phyloP scores from a whole-genome alignment of 1,140 invertebrate species.

The Ostrea denselamellosa region DNA sequence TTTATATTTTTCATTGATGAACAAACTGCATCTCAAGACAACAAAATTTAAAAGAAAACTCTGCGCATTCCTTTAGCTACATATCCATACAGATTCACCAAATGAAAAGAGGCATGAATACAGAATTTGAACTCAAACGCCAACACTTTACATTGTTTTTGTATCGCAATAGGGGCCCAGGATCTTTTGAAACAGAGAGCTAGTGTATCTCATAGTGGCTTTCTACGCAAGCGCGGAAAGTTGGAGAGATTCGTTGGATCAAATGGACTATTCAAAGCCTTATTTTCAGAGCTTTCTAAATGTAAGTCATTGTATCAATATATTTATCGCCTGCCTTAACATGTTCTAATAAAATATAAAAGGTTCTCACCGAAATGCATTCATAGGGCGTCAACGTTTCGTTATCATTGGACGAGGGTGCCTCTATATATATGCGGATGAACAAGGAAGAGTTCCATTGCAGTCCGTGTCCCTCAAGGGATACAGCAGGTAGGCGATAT shows the following conservation, averaged over 20 bases:
- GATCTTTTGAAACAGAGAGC: slow-evolving; percentile 24
- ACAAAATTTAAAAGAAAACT: no score
- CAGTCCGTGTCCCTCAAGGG: background rate
- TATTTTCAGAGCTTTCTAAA: slow-evolving; percentile 42
- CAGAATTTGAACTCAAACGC: no score
- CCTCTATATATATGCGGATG: background rate
- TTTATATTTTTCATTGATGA: no score
- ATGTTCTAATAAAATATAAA: background rate
- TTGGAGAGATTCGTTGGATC: slow-evolving; percentile 26
- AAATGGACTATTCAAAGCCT: slow-evolving; percentile 5
- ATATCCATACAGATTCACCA: no score
- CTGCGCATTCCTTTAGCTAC: no score
- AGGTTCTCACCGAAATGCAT: background rate
- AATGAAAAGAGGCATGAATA: no score
- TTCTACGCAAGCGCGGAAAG: slow-evolving; percentile 28
- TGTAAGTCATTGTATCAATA: background rate
- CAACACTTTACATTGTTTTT: no score
- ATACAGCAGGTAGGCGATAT: background rate
- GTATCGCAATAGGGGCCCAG: background rate
- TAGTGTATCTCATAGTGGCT: slow-evolving; percentile 22
- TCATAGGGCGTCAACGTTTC: background rate
- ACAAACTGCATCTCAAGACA: no score
- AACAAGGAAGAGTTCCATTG: background rate
- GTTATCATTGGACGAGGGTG: slow-evolving; percentile 8
- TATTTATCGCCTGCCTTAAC: background rate